Conservation (phyloP, 2,888 invertebrate genomes). For the Lydus trimaculatus region DNA sequence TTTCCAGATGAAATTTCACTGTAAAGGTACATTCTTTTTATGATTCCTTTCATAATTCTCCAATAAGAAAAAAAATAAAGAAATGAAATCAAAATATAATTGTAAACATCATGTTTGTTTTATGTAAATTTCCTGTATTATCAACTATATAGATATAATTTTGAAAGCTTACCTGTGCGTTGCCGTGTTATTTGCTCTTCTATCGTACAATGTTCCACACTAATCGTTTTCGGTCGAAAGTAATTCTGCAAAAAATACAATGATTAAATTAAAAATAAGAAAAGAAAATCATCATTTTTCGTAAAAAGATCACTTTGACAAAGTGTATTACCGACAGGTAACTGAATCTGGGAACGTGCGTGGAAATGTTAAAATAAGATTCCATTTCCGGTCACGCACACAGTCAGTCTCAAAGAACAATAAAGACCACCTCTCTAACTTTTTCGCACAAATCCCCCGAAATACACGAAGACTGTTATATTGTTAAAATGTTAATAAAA, state of each 20-base stretch:
- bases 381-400: constrained; percentile 48
- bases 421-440: constrained; percentile 39
- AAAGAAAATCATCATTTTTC: constrained; percentile 12
- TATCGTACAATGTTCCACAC: constrained; percentile 45
- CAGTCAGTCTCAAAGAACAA: constrained; percentile 47
- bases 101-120: constrained; percentile 9
- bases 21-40: constrained; percentile 51
- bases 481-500: neutral
- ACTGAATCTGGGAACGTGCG: constrained; percentile 49
- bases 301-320: constrained; percentile 9
- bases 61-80: constrained; percentile 41
- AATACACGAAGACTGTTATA: neutral
- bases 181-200: constrained; percentile 50
- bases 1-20: constrained; percentile 53
- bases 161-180: constrained; percentile 52
- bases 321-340: constrained; percentile 42
- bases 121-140: neutral
- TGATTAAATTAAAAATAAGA: neutral
- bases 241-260: constrained; percentile 47
- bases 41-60: constrained; percentile 48
- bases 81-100: constrained; percentile 44
- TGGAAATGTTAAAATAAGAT: constrained; percentile 37
- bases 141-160: constrained; percentile 18
- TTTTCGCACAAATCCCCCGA: neutral
- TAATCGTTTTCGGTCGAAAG: constrained; percentile 44